phyloP scores from a whole-genome alignment of 2,797 vertebrate genomes.

The Jordanella pulchra region DNA sequence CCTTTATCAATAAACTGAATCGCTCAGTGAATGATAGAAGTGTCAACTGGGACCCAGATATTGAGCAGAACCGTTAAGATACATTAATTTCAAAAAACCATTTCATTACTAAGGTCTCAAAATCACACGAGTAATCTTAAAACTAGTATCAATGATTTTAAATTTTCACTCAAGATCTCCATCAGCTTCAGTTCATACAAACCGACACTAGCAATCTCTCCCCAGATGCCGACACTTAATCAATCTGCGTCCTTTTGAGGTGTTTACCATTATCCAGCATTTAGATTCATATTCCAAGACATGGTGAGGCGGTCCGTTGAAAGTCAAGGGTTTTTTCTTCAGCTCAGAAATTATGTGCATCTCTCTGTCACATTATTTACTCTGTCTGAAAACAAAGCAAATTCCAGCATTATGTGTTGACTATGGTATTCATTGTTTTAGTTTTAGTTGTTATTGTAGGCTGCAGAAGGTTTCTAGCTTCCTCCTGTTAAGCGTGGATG shows the following conservation, averaged over 20 bases:
- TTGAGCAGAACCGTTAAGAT: conserved; percentile 59
- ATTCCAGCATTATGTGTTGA: conserved; percentile 28
- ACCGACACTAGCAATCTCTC: conserved; percentile 22
- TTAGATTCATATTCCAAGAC: conserved; percentile 16
- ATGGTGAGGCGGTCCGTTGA: conserved; percentile 21
- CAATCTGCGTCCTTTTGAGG: conserved; percentile 19
- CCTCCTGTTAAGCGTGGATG: no score
- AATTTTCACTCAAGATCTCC: conserved; percentile 36
- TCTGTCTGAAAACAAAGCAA: conserved; percentile 39
- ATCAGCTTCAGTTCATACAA: conserved; percentile 43
- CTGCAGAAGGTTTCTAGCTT: no score
- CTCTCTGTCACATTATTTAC: conserved; percentile 35
- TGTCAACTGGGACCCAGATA: conserved; percentile 49
- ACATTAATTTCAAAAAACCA: conserved; percentile 62
- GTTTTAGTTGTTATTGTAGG: not conserved
- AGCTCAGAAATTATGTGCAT: conserved; percentile 23
- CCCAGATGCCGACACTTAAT: conserved; percentile 14
- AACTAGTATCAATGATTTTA: conserved; percentile 44
- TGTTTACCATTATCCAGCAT: conserved; percentile 10
- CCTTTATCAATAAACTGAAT: not conserved
- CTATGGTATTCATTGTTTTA: conserved; percentile 23
- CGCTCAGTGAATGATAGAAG: conserved; percentile 29
- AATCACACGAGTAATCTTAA: conserved; percentile 37
- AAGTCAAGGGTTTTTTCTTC: conserved; percentile 22
- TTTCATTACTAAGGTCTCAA: conserved; percentile 44